phyloP scores from a whole-genome alignment of 2,113 vertebrate species.

The Marmota monax region DNA sequence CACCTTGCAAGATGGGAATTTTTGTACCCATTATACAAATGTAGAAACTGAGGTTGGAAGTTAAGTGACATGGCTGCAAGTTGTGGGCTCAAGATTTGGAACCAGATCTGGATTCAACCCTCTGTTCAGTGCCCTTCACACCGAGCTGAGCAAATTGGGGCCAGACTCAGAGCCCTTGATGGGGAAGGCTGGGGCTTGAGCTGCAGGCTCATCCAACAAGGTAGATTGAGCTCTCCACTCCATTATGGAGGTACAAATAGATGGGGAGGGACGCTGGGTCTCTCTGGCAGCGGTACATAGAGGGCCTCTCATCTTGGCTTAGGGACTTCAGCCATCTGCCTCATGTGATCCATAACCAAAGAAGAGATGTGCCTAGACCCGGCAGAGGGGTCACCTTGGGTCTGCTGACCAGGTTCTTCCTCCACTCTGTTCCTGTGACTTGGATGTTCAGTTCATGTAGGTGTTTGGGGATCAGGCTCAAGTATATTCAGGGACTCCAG shows the following conservation, averaged over 20 bases:
- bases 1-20: not conserved
- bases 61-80: not conserved
- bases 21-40: slow-evolving; percentile 31
- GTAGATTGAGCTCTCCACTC: not conserved
- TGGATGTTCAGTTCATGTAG: not conserved
- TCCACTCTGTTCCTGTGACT: not conserved
- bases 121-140: not conserved
- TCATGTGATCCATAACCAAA: not conserved
- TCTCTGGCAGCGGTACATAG: too few relatives aligned
- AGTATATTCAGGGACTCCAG: not conserved
- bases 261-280: not conserved
- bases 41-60: not conserved
- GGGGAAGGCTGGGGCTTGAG: not conserved
- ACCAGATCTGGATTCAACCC: not conserved
- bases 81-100: not conserved
- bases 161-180: not conserved
- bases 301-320: not conserved
- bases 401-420: not conserved
- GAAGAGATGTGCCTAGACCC: not conserved
- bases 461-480: too few relatives aligned
- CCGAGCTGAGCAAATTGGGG: not conserved
- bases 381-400: not conserved
- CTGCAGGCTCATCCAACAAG: not conserved
- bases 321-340: not conserved
- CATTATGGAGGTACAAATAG: not conserved